Conservation (phyloP, 2,888 invertebrate genomes). For the Volucella bombylans region DNA sequence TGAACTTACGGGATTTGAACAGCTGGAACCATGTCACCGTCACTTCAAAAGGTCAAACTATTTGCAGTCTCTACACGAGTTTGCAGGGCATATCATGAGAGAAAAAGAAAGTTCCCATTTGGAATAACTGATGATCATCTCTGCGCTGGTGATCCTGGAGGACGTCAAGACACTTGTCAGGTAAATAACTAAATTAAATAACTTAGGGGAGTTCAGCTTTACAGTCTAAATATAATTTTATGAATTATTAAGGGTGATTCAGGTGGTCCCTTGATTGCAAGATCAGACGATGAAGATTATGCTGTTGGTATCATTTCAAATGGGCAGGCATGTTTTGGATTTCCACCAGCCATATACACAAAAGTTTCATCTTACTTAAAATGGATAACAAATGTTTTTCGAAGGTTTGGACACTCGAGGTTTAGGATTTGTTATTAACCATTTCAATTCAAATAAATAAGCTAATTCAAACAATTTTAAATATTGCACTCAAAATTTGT, state of each 20-base stretch:
- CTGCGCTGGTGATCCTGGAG: slow-evolving; percentile 59
- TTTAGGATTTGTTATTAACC: slow-evolving; percentile 24
- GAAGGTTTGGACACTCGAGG: slow-evolving; percentile 1
- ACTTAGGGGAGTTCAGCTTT: neutral
- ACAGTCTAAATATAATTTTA: neutral
- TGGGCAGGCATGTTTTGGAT: slow-evolving; percentile 62
- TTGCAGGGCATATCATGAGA: slow-evolving; percentile 39
- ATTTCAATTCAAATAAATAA: too few species aligned
- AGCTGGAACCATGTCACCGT: slow-evolving; percentile 50
- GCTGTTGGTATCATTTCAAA: slow-evolving; percentile 58
- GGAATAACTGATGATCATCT: slow-evolving; percentile 45
- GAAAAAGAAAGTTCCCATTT: slow-evolving; percentile 48
- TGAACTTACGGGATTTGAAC: neutral
- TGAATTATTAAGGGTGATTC: slow-evolving; percentile 52
- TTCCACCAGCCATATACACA: slow-evolving; percentile 64
- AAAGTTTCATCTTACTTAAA: slow-evolving; percentile 33
- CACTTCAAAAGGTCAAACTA: slow-evolving; percentile 53
- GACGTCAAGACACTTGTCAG: slow-evolving; percentile 61
- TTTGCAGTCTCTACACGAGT: slow-evolving; percentile 14
- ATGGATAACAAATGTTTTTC: slow-evolving; percentile 41
- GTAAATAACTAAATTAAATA: slow-evolving; percentile 1
- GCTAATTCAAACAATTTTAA: too few species aligned
- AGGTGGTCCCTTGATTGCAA: slow-evolving; percentile 55
- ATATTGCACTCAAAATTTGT: too few species aligned
- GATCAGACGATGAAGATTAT: slow-evolving; percentile 16